phyloP scores from a whole-genome alignment of 2,113 vertebrate genomes.

The Ibidorhyncha struthersii region DNA sequence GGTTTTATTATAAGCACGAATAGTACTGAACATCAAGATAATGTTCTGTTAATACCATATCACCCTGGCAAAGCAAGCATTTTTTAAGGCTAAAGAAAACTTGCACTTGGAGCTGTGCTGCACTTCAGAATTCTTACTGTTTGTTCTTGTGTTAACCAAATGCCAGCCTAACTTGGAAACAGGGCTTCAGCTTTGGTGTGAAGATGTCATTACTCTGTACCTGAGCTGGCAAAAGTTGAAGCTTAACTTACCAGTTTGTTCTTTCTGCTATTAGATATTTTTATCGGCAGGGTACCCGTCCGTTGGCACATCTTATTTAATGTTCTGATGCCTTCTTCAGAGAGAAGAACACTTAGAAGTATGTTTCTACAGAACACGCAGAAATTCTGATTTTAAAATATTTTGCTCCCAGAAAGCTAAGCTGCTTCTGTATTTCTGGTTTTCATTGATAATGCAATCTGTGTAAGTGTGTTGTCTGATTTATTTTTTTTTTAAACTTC shows the following conservation, averaged over 20 bases:
- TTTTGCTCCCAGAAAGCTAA: not conserved
- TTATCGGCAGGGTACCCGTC: not conserved
- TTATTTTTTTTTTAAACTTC: not conserved
- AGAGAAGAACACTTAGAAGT: not conserved
- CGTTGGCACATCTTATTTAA: not conserved
- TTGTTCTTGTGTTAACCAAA: not conserved
- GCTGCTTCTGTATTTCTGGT: not conserved
- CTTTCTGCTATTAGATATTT: not conserved
- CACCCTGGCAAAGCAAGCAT: not conserved
- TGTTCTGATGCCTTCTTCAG: conserved; percentile 40
- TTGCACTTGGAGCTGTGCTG: not conserved
- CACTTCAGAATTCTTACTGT: not conserved
- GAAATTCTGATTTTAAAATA: not conserved
- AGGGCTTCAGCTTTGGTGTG: not conserved
- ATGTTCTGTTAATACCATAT: not conserved
- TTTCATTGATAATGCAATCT: not conserved
- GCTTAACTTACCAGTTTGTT: not conserved
- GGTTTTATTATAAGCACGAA: not conserved
- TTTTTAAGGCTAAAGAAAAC: not conserved
- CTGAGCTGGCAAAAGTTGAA: not conserved
- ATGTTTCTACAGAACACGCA: not conserved
- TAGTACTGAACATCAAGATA: not conserved
- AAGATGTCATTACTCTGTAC: not conserved
- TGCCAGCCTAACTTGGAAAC: not conserved
- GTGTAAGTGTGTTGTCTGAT: not conserved